phyloP scores from a whole-genome alignment of 2,113 vertebrate species.

The Sclerurus mexicanus region DNA sequence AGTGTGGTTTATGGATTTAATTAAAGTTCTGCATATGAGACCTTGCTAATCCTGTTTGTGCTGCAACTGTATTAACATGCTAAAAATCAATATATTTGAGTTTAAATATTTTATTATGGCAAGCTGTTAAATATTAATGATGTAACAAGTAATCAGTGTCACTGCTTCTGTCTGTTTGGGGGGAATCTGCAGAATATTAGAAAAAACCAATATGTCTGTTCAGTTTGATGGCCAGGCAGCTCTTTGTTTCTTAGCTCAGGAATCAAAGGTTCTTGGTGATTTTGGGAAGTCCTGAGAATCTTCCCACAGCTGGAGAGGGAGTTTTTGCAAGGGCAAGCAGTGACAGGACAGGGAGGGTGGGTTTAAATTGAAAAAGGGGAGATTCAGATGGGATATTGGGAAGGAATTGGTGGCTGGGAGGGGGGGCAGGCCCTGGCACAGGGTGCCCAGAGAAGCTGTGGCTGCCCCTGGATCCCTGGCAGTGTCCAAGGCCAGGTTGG shows the following conservation, averaged over 20 bases:
- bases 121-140: conserved; percentile 78
- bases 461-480: background rate
- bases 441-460: background rate
- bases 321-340: background rate
- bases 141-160: conserved; percentile 57
- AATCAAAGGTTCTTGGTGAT: background rate
- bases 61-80: conserved; percentile 64
- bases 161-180: conserved; percentile 11
- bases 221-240: background rate
- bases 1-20: conserved; percentile 81
- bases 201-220: background rate
- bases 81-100: conserved; percentile 74
- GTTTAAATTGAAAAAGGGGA: background rate
- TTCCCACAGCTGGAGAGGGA: background rate
- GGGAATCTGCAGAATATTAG: background rate
- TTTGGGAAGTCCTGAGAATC: background rate
- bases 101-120: conserved; percentile 80
- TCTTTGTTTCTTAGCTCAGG: background rate
- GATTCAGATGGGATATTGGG: background rate
- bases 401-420: background rate
- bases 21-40: conserved; percentile 71
- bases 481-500: background rate
- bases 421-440: background rate
- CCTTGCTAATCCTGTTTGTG: conserved; percentile 66
- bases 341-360: background rate